Evolutionary conservation across 2,888 invertebrate genomes (phyloP), one percentile per base, ranked within the genome.

Genomic region (Stratiomys singularior): DNA sequence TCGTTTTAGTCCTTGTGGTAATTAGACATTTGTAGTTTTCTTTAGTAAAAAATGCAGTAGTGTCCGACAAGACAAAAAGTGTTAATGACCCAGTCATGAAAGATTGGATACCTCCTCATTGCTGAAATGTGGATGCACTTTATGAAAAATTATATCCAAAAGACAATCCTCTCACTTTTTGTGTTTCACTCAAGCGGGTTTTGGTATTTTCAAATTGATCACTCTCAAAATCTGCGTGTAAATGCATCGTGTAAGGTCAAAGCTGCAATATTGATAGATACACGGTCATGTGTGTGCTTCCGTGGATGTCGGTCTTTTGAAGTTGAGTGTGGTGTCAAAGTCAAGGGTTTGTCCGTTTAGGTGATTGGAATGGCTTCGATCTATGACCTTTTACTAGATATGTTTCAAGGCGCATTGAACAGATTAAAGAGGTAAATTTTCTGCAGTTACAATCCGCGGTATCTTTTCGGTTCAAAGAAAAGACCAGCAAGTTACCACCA

Each of bases 41-140:
- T 56, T n/a, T n/a, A n/a, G 56, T 56, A 56, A 18, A 13, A 3
- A 60, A 25, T 23, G 9, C 3, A 52, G 52, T 18, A 13, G 52
- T 37, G 37, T 18, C 18, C 52, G 3, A 52, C 23, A 60, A 60
- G 23, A 21, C 52, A 60, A 60, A 60, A 7, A 25, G 28, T 64
- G 64, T 27, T 64, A 64, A 64, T 64, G 64, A 64, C 64, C 64
- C n/a, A 64, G n/a, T 64, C 64, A 28, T n/a, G 30, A 28, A n/a
- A 25, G 25, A 60, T 60, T 21, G 23, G 58, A 60, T 25, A 60
- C 25, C 18, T 23, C n/a, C n/a, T 60, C 3, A 23, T 25, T 5
- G 9, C 2, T 11, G 25, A n/a, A 5, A 21, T 60, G 5, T 9
- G 23, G 58, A 7, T 23, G 23, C 13, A 25, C 25, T 21, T 60